Evolutionary conservation across 2,113 vertebrate genomes (phyloP).

Genomic region (Centropus bengalensis): DNA sequence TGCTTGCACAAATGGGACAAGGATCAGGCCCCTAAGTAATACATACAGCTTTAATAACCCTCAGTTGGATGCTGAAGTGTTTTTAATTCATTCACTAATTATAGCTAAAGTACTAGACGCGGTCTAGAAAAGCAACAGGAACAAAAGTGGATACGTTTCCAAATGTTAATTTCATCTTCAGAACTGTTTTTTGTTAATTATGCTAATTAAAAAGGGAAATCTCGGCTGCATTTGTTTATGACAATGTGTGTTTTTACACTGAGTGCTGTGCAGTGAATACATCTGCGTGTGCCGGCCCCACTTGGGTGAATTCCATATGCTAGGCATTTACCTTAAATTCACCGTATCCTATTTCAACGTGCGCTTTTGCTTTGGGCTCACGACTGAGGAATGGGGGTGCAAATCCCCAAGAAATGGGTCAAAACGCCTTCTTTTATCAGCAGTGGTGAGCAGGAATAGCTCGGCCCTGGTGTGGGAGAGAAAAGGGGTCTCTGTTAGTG

Average conservation of each 20-base stretch:
- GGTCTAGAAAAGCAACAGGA: conserved; percentile 43
- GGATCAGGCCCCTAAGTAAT: conserved; percentile 30
- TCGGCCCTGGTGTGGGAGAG: not conserved
- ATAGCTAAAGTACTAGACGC: not conserved
- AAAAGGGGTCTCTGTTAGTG: not conserved
- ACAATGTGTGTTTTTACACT: not conserved
- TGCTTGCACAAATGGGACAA: not conserved
- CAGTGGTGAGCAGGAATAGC: not conserved
- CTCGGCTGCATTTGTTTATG: not conserved
- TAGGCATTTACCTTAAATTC: not conserved
- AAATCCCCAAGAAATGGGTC: not conserved
- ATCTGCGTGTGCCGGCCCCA: not conserved
- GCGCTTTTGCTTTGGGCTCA: not conserved
- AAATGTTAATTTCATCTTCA: conserved; percentile 30
- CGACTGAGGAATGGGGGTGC: not conserved
- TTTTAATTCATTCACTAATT: conserved; percentile 39
- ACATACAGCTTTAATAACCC: not conserved
- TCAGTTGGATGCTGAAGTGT: conserved; percentile 31
- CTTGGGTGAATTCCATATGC: not conserved
- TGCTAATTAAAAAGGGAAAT: conserved; percentile 32
- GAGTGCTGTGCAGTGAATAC: not conserved
- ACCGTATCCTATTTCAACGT: not conserved
- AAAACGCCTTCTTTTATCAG: not conserved
- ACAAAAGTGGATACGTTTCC: not conserved
- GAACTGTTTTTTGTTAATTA: not conserved